A percentile compares a stretch with the other conserved stretches of the same genome.
These are phyloP conservation scores for Trichomycterus rosablanca DNA, from an alignment of 2,113 vertebrate genomes.

Conservation along the genomic window DNA sequence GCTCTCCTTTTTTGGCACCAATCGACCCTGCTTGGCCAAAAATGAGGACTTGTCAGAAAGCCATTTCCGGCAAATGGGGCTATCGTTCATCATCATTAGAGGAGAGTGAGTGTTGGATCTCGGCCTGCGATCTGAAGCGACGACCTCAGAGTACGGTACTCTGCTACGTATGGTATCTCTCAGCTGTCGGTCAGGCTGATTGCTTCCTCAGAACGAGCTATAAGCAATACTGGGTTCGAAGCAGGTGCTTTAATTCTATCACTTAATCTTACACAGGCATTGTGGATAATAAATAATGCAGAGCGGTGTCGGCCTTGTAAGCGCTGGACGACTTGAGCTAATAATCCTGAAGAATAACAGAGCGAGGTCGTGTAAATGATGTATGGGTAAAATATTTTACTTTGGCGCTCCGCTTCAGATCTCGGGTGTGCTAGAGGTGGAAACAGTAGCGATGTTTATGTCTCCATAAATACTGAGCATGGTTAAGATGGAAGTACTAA, in stretches of 20 bases:
- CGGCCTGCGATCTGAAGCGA: slow-evolving; percentile 11
- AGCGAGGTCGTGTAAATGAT: slow-evolving; percentile 53
- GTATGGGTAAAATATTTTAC: slow-evolving; percentile 55
- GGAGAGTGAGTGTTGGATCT: slow-evolving; percentile 11
- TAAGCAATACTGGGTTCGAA: not conserved
- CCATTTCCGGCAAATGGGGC: slow-evolving; percentile 38
- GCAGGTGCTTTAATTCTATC: slow-evolving; percentile 36
- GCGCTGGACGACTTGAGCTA: slow-evolving; percentile 38
- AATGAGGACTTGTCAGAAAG: slow-evolving; percentile 41
- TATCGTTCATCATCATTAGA: slow-evolving; percentile 47
- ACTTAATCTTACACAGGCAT: slow-evolving; percentile 42
- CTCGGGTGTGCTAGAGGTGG: slow-evolving; percentile 48
- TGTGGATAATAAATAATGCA: slow-evolving; percentile 49
- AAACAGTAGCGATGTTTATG: slow-evolving; percentile 6
- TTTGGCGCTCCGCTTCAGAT: slow-evolving; percentile 43
- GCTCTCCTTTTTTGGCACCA: slow-evolving; percentile 35
- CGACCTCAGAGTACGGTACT: slow-evolving; percentile 2
- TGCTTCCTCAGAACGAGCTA: not conserved
- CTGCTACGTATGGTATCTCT: not conserved
- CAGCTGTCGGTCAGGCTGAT: not conserved
- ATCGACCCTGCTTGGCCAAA: slow-evolving; percentile 17
- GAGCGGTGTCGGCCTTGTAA: slow-evolving; percentile 38
- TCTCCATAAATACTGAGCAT: not conserved
- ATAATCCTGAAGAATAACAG: slow-evolving; percentile 53
- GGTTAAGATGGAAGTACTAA: not conserved